A percentile compares a stretch with the other conserved stretches of the same genome.
phyloP scores from a whole-genome alignment of 2,888 invertebrate genomes.

The Girardia tigrina region DNA sequence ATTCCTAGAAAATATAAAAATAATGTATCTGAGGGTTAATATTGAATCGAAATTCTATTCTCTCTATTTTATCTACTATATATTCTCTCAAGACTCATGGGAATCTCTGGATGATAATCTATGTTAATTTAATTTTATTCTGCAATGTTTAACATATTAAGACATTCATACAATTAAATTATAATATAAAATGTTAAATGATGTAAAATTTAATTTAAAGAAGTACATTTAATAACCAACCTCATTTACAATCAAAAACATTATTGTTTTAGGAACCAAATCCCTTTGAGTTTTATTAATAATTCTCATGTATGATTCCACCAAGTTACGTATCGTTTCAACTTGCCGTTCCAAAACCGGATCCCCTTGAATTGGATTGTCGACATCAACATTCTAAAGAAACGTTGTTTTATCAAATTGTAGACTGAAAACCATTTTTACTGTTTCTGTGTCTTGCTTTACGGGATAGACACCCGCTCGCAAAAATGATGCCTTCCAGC shows the following conservation, averaged over 20 bases:
- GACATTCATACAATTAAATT: too few relatives aligned
- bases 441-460: slow-evolving; percentile 31
- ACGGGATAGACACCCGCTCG: slow-evolving; percentile 94
- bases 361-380: slow-evolving; percentile 52
- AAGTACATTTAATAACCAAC: slow-evolving; percentile 42
- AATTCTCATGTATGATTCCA: slow-evolving; percentile 98
- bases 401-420: too few relatives aligned
- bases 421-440: slow-evolving; percentile 8
- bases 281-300: slow-evolving; percentile 95
- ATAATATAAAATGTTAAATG: too few relatives aligned
- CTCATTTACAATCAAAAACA: slow-evolving; percentile 93
- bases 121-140: too few relatives aligned
- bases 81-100: too few relatives aligned
- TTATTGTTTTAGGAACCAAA: slow-evolving; percentile 93
- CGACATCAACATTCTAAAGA: slow-evolving; percentile 3
- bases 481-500: slow-evolving; percentile 98
- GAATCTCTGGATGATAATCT: too few relatives aligned
- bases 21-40: too few relatives aligned
- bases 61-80: too few relatives aligned
- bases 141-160: too few relatives aligned
- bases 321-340: slow-evolving; percentile 94
- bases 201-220: too few relatives aligned
- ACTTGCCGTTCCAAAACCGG: slow-evolving; percentile 88
- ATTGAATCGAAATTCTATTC: too few relatives aligned
- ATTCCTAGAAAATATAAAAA: too few relatives aligned